phyloP scores from a whole-genome alignment of 1,140 invertebrate species.

The Drosophila mayri region DNA sequence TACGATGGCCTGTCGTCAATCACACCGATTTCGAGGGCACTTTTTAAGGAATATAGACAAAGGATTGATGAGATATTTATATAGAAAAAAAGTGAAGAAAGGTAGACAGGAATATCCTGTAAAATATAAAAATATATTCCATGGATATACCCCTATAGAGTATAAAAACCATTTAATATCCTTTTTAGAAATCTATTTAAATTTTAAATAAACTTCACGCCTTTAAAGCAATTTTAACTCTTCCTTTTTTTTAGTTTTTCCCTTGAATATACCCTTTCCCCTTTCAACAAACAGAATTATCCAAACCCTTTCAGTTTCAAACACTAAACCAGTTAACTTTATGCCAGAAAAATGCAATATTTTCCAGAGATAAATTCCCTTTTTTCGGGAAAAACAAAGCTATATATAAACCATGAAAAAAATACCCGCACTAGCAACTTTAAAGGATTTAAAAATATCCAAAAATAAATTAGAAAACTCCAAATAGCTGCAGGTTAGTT shows the following conservation, averaged over 20 bases:
- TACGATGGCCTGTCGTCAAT: conserved; percentile 16
- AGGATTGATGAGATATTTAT: neutral
- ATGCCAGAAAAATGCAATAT: neutral
- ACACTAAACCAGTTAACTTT: neutral
- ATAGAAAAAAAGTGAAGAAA: too few relatives aligned
- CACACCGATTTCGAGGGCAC: neutral
- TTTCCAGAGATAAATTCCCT: neutral
- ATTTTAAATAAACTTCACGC: neutral
- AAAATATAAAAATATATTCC: too few relatives aligned
- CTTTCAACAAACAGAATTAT: neutral
- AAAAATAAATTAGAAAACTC: neutral
- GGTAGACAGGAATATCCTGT: too few relatives aligned
- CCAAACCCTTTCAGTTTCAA: neutral
- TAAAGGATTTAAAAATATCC: neutral
- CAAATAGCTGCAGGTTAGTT: neutral
- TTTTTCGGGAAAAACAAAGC: neutral
- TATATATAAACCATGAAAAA: neutral
- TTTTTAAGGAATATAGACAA: neutral
- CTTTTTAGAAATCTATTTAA: neutral
- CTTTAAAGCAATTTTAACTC: neutral
- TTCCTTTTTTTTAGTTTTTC: neutral
- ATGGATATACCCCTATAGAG: too few relatives aligned
- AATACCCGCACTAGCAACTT: neutral
- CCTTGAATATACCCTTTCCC: neutral
- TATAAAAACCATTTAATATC: neutral